A percentile compares a stretch with the other conserved stretches of the same genome.
Conservation (phyloP, 2,888 invertebrate species). For the Xanthorhoe designata region DNA sequence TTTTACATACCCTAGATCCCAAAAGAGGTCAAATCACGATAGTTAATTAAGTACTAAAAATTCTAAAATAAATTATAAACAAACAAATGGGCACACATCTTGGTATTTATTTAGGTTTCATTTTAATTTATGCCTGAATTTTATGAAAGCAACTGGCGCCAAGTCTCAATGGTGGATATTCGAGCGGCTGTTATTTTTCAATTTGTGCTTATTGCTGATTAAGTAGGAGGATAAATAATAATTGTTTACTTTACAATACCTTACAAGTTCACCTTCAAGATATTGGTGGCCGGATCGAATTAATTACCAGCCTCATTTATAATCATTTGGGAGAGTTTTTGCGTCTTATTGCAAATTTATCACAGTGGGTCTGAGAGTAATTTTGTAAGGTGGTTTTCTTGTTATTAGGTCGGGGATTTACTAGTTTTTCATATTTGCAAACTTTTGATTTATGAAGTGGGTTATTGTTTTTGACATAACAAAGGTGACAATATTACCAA, state of each 20-base stretch:
- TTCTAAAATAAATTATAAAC: neutral
- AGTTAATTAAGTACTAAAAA: too few species aligned
- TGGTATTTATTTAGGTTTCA: neutral
- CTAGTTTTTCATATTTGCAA: neutral
- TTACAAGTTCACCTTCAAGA: conserved; percentile 34
- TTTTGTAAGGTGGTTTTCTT: neutral
- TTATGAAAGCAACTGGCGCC: conserved; percentile 42
- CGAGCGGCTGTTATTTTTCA: conserved; percentile 40
- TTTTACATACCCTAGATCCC: too few species aligned
- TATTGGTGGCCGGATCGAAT: conserved; percentile 25
- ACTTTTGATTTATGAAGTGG: neutral
- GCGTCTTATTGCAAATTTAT: conserved; percentile 3
- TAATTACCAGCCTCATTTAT: conserved; percentile 15
- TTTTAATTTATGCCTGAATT: conserved; percentile 21
- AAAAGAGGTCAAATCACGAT: too few species aligned
- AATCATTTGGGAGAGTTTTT: conserved; percentile 8
- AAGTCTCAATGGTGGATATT: conserved; percentile 24
- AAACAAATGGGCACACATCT: neutral
- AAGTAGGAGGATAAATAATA: conserved; percentile 40
- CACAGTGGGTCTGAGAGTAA: neutral
- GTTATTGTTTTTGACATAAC: neutral
- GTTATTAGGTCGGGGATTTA: neutral
- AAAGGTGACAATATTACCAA: too few species aligned
- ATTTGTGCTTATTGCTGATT: conserved; percentile 40
- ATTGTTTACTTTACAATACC: conserved; percentile 40